These are phyloP conservation scores for Drosophila nigromelanica DNA, from an alignment of 1,140 invertebrate species.

Conservation along the genomic window DNA sequence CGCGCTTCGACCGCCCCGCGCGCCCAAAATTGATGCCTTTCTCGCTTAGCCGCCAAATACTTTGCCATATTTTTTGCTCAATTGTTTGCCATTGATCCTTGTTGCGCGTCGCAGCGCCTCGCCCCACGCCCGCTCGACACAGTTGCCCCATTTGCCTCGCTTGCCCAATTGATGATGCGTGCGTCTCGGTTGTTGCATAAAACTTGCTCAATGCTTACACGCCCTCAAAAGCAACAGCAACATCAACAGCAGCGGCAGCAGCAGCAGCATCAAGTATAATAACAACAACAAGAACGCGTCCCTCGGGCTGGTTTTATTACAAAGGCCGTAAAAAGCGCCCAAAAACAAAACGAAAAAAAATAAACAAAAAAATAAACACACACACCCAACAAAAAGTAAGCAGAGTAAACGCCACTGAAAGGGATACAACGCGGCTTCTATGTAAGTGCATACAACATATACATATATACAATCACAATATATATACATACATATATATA, in stretches of 20 bases:
- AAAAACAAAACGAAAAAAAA: constrained; percentile 28
- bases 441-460: constrained; percentile 55
- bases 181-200: constrained; percentile 76
- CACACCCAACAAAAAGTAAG: constrained; percentile 45
- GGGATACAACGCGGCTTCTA: constrained; percentile 53
- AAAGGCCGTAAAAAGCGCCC: constrained; percentile 66
- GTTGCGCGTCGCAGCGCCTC: not conserved
- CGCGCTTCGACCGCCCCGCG: not conserved
- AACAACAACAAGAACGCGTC: constrained; percentile 42
- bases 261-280: constrained; percentile 28
- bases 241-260: constrained; percentile 33
- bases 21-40: not conserved
- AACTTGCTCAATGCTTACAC: constrained; percentile 78
- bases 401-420: constrained; percentile 54
- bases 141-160: constrained; percentile 5
- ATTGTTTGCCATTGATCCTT: constrained; percentile 63
- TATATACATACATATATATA: not conserved
- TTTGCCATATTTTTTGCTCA: constrained; percentile 78
- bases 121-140: constrained; percentile 13
- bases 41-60: constrained; percentile 55
- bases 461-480: not conserved
- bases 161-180: constrained; percentile 57
- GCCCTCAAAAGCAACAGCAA: constrained; percentile 56
- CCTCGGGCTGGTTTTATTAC: constrained; percentile 76
- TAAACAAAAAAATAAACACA: constrained; percentile 8